These are phyloP conservation scores for Anthonomus grandis DNA, from an alignment of 1,140 invertebrate genomes.

Conservation along the genomic window DNA sequence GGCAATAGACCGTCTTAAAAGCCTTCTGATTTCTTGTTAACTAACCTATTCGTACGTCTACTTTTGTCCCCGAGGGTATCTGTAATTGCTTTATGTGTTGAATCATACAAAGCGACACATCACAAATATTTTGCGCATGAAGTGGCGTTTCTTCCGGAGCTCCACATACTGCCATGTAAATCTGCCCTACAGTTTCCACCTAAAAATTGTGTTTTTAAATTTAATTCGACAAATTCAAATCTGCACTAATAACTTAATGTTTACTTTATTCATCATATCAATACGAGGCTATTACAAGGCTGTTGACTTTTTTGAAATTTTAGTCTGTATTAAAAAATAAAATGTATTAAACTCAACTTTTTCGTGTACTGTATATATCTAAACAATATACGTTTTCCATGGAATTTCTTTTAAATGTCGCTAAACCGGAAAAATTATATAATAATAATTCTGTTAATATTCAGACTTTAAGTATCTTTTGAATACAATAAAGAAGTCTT, in stretches of 20 bases:
- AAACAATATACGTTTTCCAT: too few relatives aligned
- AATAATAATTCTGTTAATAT: background rate
- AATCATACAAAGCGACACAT: slow-evolving; percentile 65
- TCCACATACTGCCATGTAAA: slow-evolving; percentile 85
- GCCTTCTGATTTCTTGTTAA: too few relatives aligned
- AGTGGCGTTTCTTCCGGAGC: slow-evolving; percentile 71
- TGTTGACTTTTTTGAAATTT: too few relatives aligned
- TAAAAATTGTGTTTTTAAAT: slow-evolving; percentile 45
- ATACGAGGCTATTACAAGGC: too few relatives aligned
- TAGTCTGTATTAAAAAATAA: too few relatives aligned
- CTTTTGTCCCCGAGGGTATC: slow-evolving; percentile 54
- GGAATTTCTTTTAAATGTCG: too few relatives aligned
- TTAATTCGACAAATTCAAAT: too few relatives aligned
- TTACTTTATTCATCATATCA: background rate
- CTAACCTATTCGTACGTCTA: slow-evolving; percentile 63
- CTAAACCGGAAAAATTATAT: too few relatives aligned
- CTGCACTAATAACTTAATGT: background rate
- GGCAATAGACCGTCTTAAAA: too few relatives aligned
- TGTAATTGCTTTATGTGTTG: slow-evolving; percentile 57
- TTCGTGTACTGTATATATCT: too few relatives aligned
- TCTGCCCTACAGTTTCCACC: slow-evolving; percentile 83
- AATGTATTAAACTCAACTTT: too few relatives aligned
- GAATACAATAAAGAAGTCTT: too few relatives aligned
- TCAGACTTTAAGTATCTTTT: background rate
- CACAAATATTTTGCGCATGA: slow-evolving; percentile 78